A percentile compares a stretch with the other conserved stretches of the same genome.
Conservation (phyloP, 2,113 vertebrate genomes). For the Riparia riparia region DNA sequence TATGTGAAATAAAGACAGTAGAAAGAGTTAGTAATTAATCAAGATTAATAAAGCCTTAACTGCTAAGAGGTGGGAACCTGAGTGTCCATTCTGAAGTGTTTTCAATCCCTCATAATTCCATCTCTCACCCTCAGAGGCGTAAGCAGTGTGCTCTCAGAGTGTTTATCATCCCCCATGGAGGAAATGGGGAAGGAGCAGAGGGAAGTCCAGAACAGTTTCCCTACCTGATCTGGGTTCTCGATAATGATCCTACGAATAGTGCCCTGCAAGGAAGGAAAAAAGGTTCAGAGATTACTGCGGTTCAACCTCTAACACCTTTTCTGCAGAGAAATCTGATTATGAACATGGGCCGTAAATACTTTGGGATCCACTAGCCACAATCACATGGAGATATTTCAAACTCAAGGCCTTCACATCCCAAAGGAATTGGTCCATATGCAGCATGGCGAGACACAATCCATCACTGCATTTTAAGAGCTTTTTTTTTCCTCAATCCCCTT, state of each 20-base stretch:
- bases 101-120: not conserved
- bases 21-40: not conserved
- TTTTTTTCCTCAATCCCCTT: too few species aligned
- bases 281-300: not conserved
- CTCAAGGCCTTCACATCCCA: not conserved
- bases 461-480: not conserved
- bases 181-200: not conserved
- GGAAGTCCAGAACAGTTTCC: not conserved
- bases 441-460: accelerated
- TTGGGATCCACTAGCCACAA: not conserved
- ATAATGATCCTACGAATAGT: constrained; percentile 79
- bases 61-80: not conserved
- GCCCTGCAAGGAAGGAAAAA: constrained; percentile 58
- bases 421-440: accelerated
- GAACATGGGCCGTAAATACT: not conserved
- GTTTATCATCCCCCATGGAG: accelerated
- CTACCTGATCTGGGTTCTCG: constrained; percentile 80
- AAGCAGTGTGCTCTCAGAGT: not conserved
- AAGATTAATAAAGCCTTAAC: not conserved
- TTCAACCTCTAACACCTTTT: not conserved
- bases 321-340: not conserved
- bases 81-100: not conserved
- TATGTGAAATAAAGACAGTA: accelerated
- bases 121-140: not conserved
- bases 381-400: not conserved